Evolutionary conservation across 2,113 vertebrate genomes (phyloP), one percentile per base, ranked within the genome.

Genomic region (Jacana jacana): DNA sequence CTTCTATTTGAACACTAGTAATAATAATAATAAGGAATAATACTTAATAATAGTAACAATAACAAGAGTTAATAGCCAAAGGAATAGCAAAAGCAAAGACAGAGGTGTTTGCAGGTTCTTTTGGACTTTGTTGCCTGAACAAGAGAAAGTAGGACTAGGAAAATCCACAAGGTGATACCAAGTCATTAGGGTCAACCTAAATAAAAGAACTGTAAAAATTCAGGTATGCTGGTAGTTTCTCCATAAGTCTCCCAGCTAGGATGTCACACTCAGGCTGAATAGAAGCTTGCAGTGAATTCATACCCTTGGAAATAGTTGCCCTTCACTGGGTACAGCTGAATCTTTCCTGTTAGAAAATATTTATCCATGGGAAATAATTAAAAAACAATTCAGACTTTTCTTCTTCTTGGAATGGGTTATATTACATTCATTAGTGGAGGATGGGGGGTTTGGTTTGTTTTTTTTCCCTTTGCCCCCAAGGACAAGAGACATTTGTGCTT

Each of bases 331-430:
- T 88, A 60, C 60, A 79, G 80, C 65, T 91, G 92, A 95, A 72
- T 92, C 65, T 81, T 85, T 79, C 69, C 84, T 92, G 77, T 92
- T 92, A 96, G 63, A 87, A 60, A 96, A 95, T 91, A 96, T 95
- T 93, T 96, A 95, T 95, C 66, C 65, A 40, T 72, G 70, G 57
- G 49, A 92, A 96, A 95, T 88, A 96, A 96, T 93, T 94, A 87
- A 94, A 96, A 95, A 89, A 86, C 54, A 87, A 76, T 79, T 94
- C 71, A 78, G 81, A 95, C 89, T 63, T 70, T 94, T 91, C 80
- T 81, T 89, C 33, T 42, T 75, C 70, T 91, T 93, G 85, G 69
- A 94, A 91, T 65, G 37, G 30, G 91, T 82, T 81, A 49, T 58
- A 82, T 52, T 91, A 64, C 69, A 79, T 88, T 90, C 84, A 96